phyloP scores from a whole-genome alignment of 2,797 vertebrate genomes.

The Avahi laniger region DNA sequence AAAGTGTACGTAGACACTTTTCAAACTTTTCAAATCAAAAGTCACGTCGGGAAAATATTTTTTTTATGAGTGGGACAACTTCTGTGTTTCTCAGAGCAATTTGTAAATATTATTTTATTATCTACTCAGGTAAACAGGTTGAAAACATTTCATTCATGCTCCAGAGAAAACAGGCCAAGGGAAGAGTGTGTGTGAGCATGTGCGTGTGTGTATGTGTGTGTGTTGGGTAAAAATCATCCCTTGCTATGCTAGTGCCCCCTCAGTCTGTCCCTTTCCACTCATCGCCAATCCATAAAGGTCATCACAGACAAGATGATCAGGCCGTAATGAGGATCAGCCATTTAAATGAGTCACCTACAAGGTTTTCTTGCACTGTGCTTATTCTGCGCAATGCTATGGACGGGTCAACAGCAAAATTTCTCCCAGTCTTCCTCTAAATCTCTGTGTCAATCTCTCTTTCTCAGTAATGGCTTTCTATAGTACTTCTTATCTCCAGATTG shows the following conservation, averaged over 20 bases:
- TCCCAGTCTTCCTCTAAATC: neutral
- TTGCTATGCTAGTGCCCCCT: neutral
- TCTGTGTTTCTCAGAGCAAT: neutral
- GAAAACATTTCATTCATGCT: neutral
- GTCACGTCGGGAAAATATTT: constrained; percentile 26
- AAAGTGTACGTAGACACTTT: neutral
- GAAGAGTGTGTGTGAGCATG: neutral
- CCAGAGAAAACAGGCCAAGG: neutral
- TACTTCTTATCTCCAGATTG: neutral
- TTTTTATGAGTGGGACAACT: constrained; percentile 17
- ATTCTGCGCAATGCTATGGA: neutral
- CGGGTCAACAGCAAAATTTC: too few relatives aligned
- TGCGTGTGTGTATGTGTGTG: too few relatives aligned
- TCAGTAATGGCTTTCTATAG: neutral
- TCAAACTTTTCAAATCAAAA: constrained; percentile 54
- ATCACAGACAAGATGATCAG: neutral
- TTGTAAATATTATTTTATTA: constrained; percentile 56
- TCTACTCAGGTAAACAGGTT: neutral
- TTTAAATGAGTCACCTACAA: neutral
- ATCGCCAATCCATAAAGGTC: neutral
- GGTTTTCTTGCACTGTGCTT: neutral
- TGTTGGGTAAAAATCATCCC: neutral
- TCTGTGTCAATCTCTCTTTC: neutral
- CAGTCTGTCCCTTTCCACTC: neutral
- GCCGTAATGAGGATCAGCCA: neutral